Evolutionary conservation across 92 coral and sea anemone species (phyloP), one percentile per base, ranked within the genome.

Genomic region (Umimayanthus kanabou): DNA sequence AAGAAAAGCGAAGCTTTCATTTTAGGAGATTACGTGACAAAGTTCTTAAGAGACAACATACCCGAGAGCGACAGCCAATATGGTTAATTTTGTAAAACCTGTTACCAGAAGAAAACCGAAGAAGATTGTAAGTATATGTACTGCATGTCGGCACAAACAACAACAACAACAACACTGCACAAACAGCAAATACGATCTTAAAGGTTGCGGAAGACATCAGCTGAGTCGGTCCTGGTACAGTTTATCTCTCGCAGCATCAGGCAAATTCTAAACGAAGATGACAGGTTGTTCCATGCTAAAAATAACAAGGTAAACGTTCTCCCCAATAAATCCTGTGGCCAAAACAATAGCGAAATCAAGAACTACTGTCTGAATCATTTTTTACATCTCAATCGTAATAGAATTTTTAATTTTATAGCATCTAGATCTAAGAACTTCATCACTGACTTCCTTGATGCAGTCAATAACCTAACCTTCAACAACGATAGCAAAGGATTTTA

Each of bases 381-480:
- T 0, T 39, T 76, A 13, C 89, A 86, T 23, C 72, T 86, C 16
- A 86, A 86, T 47, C 89, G 82, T 28, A 86, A 86, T 45, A 85
- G 89, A 6, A 40, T 86, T 33, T 47, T 28, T 50, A 88, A 40
- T 20, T 57, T 33, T 33, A 33, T 88, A 23, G 71, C 71, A 18
- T 65, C 71, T 65, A 18, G 26, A 33, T 65, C 2, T 18, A 18
- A 65, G 71, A 65, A 65, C 26, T 65, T 65, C 18, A 65, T n/a
- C 18, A 65, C 37, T 33, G 37, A 33, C 37, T 33, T 33, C 37
- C 37, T 33, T 33, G 37, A 33, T 33, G 37, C 37, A 33, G 37
- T 33, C 37, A 33, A 33, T 33, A 33, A 33, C 37, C 37, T 33
- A 33, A 33, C 37, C 37, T 33, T 33, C 37, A 33, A 33, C 37